A percentile compares a stretch with the other conserved stretches of the same genome.
phyloP scores from a whole-genome alignment of 2,888 invertebrate genomes.

The Oscheius sp. region DNA sequence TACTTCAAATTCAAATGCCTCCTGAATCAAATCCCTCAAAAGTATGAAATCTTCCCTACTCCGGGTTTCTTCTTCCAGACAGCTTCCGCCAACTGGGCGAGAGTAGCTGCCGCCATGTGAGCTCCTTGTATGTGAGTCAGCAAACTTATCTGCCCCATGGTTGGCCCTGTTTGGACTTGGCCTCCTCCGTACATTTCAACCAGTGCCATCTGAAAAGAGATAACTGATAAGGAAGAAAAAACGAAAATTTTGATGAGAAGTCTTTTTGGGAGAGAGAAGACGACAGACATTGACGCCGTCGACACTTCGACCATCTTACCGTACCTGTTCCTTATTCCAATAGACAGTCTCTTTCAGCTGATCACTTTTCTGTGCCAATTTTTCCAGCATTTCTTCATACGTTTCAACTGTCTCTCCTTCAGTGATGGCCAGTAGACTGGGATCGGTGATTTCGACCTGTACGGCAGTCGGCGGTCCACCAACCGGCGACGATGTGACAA shows the following conservation, averaged over 20 bases:
- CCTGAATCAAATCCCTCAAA: neutral
- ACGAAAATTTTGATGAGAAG: no score
- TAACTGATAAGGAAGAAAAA: neutral
- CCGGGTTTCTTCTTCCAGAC: slow-evolving; percentile 1
- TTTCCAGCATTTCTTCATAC: neutral
- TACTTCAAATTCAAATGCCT: neutral
- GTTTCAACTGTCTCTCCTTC: slow-evolving; percentile 10
- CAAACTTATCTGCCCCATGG: slow-evolving; percentile 8
- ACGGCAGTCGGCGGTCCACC: neutral
- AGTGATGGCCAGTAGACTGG: neutral
- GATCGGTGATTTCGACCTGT: neutral
- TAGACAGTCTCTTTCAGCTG: neutral
- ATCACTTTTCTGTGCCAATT: neutral
- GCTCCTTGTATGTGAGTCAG: slow-evolving; percentile 9
- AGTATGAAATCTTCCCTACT: neutral
- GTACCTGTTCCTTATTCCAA: slow-evolving; percentile 10
- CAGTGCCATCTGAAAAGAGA: slow-evolving; percentile 6
- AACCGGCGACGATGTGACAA: neutral
- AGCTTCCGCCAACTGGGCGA: neutral
- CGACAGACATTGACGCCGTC: no score
- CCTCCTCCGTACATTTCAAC: slow-evolving; percentile 7
- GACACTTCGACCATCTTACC: no score
- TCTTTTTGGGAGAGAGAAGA: no score
- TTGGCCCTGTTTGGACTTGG: neutral
- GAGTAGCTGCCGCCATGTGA: slow-evolving; percentile 9